Conservation (phyloP, 2,797 vertebrate species). For the Urophycis tenuis region DNA sequence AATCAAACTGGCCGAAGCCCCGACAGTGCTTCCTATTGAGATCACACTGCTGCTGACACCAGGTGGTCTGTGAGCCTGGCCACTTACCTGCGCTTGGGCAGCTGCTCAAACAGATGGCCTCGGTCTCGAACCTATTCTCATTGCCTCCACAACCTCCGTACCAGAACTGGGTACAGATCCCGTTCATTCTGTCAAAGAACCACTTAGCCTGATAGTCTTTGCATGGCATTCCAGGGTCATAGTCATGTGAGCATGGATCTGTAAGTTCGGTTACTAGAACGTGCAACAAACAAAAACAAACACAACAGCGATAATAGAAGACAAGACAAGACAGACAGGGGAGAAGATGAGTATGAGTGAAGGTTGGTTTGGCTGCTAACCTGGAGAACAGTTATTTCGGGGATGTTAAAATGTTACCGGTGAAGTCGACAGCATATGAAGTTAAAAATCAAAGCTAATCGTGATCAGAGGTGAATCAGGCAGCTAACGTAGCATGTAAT, state of each 20-base stretch:
- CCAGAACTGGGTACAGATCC: constrained; percentile 82
- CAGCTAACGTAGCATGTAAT: neutral
- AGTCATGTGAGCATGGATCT: constrained; percentile 81
- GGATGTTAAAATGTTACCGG: neutral
- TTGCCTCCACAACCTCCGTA: constrained; percentile 81
- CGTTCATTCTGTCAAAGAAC: constrained; percentile 82
- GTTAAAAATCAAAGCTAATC: neutral
- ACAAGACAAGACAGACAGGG: constrained; percentile 37
- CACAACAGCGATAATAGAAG: constrained; percentile 39
- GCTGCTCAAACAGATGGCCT: constrained; percentile 74
- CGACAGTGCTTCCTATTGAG: neutral
- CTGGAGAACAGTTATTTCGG: constrained; percentile 15
- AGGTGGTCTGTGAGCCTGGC: constrained; percentile 13
- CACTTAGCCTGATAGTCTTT: constrained; percentile 83
- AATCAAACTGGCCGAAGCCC: neutral
- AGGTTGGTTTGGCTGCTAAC: constrained; percentile 23
- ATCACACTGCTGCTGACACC: neutral
- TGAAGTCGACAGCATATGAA: neutral
- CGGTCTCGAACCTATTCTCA: constrained; percentile 81
- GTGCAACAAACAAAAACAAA: constrained; percentile 52
- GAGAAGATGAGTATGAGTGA: constrained; percentile 39
- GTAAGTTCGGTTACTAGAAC: constrained; percentile 71
- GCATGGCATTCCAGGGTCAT: constrained; percentile 78
- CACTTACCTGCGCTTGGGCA: constrained; percentile 75
- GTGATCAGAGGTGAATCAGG: neutral